These are phyloP conservation scores for Barnardius zonarius DNA, from an alignment of 2,113 vertebrate genomes.

Conservation along the genomic window DNA sequence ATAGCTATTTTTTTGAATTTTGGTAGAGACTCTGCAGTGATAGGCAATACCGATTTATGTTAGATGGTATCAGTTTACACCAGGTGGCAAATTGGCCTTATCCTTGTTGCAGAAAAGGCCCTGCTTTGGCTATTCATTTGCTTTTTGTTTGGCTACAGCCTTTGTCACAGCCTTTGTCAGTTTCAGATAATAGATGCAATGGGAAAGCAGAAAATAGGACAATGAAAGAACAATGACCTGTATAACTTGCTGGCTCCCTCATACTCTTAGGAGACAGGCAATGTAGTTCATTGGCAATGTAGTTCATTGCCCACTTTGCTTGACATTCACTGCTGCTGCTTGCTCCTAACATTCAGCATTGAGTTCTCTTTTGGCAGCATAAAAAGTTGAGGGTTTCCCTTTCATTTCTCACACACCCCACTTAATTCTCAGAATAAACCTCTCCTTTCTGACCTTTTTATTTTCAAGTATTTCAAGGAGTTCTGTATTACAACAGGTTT, in stretches of 20 bases:
- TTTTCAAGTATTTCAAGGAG: not conserved
- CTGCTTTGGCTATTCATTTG: not conserved
- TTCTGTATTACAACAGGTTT: not conserved
- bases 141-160: not conserved
- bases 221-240: not conserved
- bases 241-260: not conserved
- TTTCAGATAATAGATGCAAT: not conserved
- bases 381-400: not conserved
- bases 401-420: not conserved
- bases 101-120: not conserved
- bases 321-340: not conserved
- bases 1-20: not conserved
- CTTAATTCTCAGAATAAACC: not conserved
- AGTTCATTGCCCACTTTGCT: not conserved
- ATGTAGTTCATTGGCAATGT: not conserved
- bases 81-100: not conserved
- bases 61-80: not conserved
- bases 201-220: not conserved
- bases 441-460: not conserved
- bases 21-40: not conserved
- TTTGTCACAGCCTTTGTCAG: not conserved
- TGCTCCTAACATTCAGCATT: not conserved
- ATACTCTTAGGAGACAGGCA: not conserved
- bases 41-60: not conserved
- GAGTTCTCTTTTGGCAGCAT: not conserved